Evolutionary conservation across 2,113 vertebrate species (phyloP).

Genomic region (Lynx canadensis): DNA sequence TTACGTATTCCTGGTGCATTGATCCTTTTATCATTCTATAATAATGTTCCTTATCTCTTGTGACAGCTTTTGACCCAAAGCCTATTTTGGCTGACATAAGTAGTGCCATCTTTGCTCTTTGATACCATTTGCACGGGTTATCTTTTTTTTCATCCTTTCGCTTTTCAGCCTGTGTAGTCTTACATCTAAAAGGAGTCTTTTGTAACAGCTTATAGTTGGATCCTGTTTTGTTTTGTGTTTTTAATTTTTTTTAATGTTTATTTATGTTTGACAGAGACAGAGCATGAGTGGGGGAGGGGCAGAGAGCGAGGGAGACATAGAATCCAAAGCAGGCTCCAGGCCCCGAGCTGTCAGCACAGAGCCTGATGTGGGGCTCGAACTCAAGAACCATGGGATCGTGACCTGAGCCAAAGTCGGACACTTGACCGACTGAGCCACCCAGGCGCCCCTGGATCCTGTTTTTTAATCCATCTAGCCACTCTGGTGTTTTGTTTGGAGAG

Average conservation of each 20-base stretch:
- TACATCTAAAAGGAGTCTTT: neutral
- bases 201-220: neutral
- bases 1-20: neutral
- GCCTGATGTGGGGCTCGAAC: too few species aligned
- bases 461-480: neutral
- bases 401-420: too few species aligned
- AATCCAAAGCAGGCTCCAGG: too few species aligned
- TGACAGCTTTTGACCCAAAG: slow-evolving; percentile 9
- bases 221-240: neutral
- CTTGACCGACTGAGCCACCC: too few species aligned
- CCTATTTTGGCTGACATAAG: neutral
- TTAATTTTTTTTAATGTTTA: too few species aligned
- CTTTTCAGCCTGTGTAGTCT: neutral
- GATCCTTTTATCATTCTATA: neutral
- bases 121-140: neutral
- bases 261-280: too few species aligned
- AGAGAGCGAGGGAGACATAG: too few species aligned
- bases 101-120: neutral
- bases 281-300: too few species aligned
- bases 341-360: too few species aligned
- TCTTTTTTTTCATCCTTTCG: neutral
- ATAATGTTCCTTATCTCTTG: neutral
- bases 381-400: too few species aligned
- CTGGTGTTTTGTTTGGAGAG: neutral
- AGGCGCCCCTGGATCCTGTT: neutral